Evolutionary conservation across 2,797 vertebrate genomes (phyloP), one percentile per base, ranked within the genome.

Genomic region (Cephalopachus bancanus): DNA sequence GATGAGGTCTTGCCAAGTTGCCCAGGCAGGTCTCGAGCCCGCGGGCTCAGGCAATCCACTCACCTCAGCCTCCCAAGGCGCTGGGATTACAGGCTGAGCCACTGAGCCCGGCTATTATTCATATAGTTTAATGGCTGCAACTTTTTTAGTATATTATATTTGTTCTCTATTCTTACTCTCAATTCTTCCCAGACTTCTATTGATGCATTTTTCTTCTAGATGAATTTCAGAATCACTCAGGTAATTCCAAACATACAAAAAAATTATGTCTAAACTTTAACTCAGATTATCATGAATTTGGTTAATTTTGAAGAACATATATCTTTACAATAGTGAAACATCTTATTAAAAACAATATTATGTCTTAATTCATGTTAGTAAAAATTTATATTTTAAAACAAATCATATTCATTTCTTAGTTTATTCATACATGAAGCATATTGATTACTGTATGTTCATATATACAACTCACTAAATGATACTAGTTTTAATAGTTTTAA

Each of bases 321-420:
- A 51, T 81, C 10, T 89, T 71, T 60, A 74, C 20, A 89, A 64
- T 33, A 62, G 5, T 78, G n/a, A 89, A 74, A 2, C 28, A 79
- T 72, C 33, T 80, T 51, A n/a, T 30, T 69, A 1, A 85, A 83
- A 85, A 28, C 53, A 83, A 60, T 62, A 49, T 30, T 65, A 44
- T 11, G 80, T 55, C 4, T 80, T 91, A 92, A 78, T 83, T 55
- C 71, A 9, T 49, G 5, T 60, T 19, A 55, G 62, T 57, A 53
- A 89, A 75, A 83, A 44, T 81, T 76, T 90, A 5, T 74, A 79
- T 55, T 62, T 83, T 65, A 84, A 74, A 93, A 83, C 3, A 84
- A 74, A 8, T 69, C 33, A 16, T 83, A 44, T 19, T 71, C 51
- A 72, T 83, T 89, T 81, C 89, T 79, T 26, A 60, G 16, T 67